Evolutionary conservation across 2,797 vertebrate genomes (phyloP), one percentile per base, ranked within the genome.

Genomic region (Geotrypetes seraphini): DNA sequence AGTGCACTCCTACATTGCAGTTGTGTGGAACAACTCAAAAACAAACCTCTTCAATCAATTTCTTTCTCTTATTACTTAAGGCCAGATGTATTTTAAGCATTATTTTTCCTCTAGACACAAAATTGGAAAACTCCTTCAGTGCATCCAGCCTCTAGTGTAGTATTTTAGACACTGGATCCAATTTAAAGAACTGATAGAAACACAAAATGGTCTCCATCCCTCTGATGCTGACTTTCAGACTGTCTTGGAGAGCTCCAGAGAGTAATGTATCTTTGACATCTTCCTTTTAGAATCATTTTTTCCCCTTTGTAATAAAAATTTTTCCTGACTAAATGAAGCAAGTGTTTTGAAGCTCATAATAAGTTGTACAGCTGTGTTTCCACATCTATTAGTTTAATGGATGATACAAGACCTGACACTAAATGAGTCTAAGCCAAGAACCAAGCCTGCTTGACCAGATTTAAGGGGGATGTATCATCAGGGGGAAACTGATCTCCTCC

Each of bases 281-380:
- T 68, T 53, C 54, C 57, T 64, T 37, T 53, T 54, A 65, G 49
- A 28, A 53, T 53, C 8, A 25, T 63, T 59, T 63, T 65, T 69
- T 47, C 13, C n/a, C 42, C 54, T 66, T 63, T 75, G 69, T 72
- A 77, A 70, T 67, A 65, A 63, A 71, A 73, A 69, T 57, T 45
- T 66, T n/a, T n/a, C 70, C 56, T 69, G 57, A 65, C 56, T n/a
- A n/a, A n/a, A n/a, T n/a, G n/a, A n/a, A n/a, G n/a, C n/a, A n/a
- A n/a, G n/a, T n/a, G n/a, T n/a, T n/a, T n/a, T n/a, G n/a, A n/a
- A n/a, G n/a, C n/a, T n/a, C n/a, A n/a, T n/a, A n/a, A n/a, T n/a
- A n/a, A n/a, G n/a, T n/a, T n/a, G n/a, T n/a, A n/a, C n/a, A n/a
- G n/a, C n/a, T n/a, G n/a, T n/a, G n/a, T n/a, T n/a, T n/a, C n/a